phyloP scores from a whole-genome alignment of 2,888 invertebrate genomes.

The Synanthedon vespiformis region DNA sequence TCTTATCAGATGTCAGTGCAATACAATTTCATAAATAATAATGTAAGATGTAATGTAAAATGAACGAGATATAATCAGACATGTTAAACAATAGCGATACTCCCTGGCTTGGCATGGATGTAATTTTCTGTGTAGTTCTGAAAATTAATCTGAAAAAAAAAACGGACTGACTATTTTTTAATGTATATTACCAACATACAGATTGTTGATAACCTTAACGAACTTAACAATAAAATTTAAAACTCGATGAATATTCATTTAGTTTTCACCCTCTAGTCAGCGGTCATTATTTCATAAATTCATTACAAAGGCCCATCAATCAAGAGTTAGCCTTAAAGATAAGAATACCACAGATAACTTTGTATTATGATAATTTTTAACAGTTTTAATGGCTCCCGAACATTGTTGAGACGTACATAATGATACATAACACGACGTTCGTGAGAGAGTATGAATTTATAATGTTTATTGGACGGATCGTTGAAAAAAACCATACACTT shows the following conservation, averaged over 20 bases:
- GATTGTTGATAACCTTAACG: conserved; percentile 15
- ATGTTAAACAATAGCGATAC: no score
- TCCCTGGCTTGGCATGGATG: no score
- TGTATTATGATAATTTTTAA: conserved; percentile 16
- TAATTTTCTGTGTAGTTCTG: no score
- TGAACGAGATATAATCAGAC: no score
- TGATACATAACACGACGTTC: not conserved
- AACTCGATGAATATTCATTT: conserved; percentile 40
- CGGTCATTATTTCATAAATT: conserved; percentile 37
- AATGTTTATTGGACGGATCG: no score
- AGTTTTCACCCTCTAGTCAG: conserved; percentile 15
- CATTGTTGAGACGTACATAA: not conserved
- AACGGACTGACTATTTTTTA: no score
- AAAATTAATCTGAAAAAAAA: no score
- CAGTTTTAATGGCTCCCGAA: conserved; percentile 4
- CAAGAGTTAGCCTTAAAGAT: conserved; percentile 13
- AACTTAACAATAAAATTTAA: conserved; percentile 23
- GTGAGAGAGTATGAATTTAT: not conserved
- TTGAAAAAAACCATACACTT: no score
- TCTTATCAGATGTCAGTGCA: no score
- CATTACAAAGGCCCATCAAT: conserved; percentile 25
- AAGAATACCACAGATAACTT: conserved; percentile 11
- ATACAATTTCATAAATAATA: no score
- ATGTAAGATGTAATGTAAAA: no score
- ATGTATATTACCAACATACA: no score